Conservation (phyloP, 2,797 vertebrate genomes). For the Siniperca scherzeri region DNA sequence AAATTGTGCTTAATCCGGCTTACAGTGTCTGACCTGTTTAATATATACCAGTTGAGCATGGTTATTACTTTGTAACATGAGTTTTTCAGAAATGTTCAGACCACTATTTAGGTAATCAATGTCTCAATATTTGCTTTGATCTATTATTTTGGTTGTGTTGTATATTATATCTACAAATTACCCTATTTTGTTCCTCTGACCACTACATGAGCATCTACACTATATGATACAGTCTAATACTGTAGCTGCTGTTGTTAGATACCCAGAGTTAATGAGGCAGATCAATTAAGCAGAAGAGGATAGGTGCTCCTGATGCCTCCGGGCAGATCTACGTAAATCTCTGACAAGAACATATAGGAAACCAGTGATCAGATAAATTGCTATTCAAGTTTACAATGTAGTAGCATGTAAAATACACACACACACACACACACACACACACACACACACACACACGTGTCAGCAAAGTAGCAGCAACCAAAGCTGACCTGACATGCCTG, state of each 20-base stretch:
- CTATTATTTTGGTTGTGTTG: not conserved
- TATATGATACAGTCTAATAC: not conserved
- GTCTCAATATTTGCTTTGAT: not conserved
- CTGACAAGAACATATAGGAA: conserved; percentile 42
- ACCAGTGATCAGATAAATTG: conserved; percentile 26
- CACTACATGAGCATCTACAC: not conserved
- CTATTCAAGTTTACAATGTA: conserved; percentile 10
- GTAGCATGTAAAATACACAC: not conserved
- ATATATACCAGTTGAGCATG: not conserved
- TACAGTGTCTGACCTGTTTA: not conserved
- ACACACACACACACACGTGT: not conserved
- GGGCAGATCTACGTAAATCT: conserved; percentile 29
- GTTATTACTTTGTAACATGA: not conserved
- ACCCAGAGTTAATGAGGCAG: conserved; percentile 53
- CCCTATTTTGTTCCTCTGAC: not conserved
- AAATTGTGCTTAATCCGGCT: not conserved
- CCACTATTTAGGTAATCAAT: not conserved
- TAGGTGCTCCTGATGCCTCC: conserved; percentile 13
- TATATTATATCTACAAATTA: not conserved
- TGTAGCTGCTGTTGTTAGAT: conserved; percentile 26
- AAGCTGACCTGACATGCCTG: conserved; percentile 40
- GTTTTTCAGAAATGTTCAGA: not conserved
- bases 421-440: not conserved
- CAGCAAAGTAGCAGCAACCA: not conserved
- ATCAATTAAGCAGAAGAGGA: conserved; percentile 35